Conservation (phyloP, 2,888 invertebrate species). For the Brenthis daphne region DNA sequence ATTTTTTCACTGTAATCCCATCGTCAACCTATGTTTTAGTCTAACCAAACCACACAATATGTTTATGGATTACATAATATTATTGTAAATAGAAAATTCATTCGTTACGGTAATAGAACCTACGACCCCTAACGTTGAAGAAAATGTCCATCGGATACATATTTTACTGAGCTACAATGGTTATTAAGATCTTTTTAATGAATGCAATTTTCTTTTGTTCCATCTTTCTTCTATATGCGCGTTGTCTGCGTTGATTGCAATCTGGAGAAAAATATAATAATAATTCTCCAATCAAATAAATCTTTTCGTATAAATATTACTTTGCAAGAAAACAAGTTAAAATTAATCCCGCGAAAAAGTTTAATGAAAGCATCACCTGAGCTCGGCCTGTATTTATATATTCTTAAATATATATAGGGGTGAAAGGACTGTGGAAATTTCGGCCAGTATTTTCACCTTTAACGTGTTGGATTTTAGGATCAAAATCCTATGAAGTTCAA, state of each 20-base stretch:
- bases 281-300: conserved; percentile 14
- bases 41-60: too few relatives aligned
- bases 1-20: too few relatives aligned
- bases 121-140: too few relatives aligned
- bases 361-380: conserved; percentile 74
- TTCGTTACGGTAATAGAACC: too few relatives aligned
- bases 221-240: background rate
- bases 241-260: background rate
- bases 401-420: conserved; percentile 41
- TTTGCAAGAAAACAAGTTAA: conserved; percentile 47
- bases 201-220: conserved; percentile 12
- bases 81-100: too few relatives aligned
- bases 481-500: conserved; percentile 34
- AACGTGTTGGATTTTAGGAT: conserved; percentile 13
- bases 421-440: conserved; percentile 24
- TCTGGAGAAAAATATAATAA: conserved; percentile 1
- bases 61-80: too few relatives aligned
- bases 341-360: conserved; percentile 66
- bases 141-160: too few relatives aligned
- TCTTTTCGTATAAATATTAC: conserved; percentile 22
- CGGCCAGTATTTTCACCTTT: conserved; percentile 32
- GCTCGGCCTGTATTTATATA: conserved; percentile 48
- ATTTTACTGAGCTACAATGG: too few relatives aligned
- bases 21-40: too few relatives aligned
- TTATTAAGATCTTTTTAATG: too few relatives aligned